These are phyloP conservation scores for Chrysoperla carnea DNA, from an alignment of 1,140 invertebrate genomes.

Conservation along the genomic window DNA sequence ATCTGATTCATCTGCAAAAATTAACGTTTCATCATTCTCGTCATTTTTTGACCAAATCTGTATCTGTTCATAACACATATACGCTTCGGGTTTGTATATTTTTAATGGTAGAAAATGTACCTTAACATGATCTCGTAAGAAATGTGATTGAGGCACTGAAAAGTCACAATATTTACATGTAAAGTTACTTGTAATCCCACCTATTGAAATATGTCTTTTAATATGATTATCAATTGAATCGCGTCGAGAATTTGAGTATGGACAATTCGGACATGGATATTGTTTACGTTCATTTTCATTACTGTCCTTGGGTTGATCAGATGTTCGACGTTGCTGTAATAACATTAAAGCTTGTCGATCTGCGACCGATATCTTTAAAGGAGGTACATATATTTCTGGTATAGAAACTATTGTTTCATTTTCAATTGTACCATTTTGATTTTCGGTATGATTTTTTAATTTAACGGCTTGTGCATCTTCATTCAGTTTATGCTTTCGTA, in stretches of 20 bases:
- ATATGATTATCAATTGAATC: constrained; percentile 60
- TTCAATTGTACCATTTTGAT: constrained; percentile 23
- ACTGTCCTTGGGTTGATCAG: constrained; percentile 25
- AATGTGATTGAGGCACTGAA: constrained; percentile 56
- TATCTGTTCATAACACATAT: constrained; percentile 20
- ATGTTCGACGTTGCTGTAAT: constrained; percentile 17
- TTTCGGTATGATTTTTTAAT: constrained; percentile 20
- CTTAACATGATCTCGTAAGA: constrained; percentile 61
- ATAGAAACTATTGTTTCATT: constrained; percentile 18
- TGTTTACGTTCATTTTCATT: constrained; percentile 28
- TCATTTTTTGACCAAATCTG: too few relatives aligned
- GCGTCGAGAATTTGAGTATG: constrained; percentile 52
- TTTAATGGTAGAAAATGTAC: constrained; percentile 51
- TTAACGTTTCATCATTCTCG: too few relatives aligned
- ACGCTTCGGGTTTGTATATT: constrained; percentile 38
- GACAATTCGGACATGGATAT: constrained; percentile 52
- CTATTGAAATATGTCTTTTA: constrained; percentile 43
- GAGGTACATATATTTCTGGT: constrained; percentile 2
- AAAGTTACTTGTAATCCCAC: constrained; percentile 35
- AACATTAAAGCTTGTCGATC: constrained; percentile 30
- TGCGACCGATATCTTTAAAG: constrained; percentile 28
- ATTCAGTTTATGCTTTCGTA: constrained; percentile 55
- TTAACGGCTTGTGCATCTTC: constrained; percentile 41
- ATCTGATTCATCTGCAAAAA: too few relatives aligned
- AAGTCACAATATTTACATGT: constrained; percentile 73